Evolutionary conservation across 1,140 invertebrate species (phyloP).

Genomic region (Globodera rostochiensis): DNA sequence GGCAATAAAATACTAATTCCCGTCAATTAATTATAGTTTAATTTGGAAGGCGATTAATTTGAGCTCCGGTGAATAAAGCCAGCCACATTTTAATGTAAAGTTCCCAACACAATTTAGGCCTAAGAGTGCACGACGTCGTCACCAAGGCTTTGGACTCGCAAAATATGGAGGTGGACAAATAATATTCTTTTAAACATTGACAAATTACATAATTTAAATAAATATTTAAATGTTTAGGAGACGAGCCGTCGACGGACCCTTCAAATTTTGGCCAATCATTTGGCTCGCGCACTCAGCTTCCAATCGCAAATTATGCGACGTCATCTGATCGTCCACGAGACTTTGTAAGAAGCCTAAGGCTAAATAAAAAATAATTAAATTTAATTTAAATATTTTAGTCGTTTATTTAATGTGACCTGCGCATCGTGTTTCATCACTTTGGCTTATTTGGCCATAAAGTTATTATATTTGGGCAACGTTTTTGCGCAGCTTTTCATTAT

Average conservation of each 20-base stretch:
- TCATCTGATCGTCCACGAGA: conserved; percentile 56
- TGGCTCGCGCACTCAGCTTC: conserved; percentile 56
- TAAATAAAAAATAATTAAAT: conserved; percentile 26
- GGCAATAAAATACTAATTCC: too few relatives aligned
- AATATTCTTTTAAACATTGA: neutral
- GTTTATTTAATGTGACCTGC: conserved; percentile 58
- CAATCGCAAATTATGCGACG: conserved; percentile 48
- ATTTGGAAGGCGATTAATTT: conserved; percentile 38
- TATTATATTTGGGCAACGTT: conserved; percentile 57
- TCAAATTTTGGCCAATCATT: conserved; percentile 52
- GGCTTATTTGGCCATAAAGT: conserved; percentile 51
- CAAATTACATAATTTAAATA: neutral
- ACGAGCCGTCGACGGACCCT: conserved; percentile 50
- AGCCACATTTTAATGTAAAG: conserved; percentile 25
- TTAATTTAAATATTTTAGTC: neutral
- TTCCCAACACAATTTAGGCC: conserved; percentile 35
- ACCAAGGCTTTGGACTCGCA: conserved; percentile 53
- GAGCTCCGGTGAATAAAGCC: conserved; percentile 13
- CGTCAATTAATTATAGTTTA: conserved; percentile 12
- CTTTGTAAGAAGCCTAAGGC: conserved; percentile 9
- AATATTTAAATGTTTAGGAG: conserved; percentile 50
- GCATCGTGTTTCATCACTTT: conserved; percentile 56
- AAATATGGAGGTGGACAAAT: conserved; percentile 26
- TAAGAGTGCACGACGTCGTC: conserved; percentile 62
- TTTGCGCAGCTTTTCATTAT: conserved; percentile 58